These are phyloP conservation scores for Aegypius monachus DNA, from an alignment of 2,113 vertebrate genomes.

Conservation along the genomic window DNA sequence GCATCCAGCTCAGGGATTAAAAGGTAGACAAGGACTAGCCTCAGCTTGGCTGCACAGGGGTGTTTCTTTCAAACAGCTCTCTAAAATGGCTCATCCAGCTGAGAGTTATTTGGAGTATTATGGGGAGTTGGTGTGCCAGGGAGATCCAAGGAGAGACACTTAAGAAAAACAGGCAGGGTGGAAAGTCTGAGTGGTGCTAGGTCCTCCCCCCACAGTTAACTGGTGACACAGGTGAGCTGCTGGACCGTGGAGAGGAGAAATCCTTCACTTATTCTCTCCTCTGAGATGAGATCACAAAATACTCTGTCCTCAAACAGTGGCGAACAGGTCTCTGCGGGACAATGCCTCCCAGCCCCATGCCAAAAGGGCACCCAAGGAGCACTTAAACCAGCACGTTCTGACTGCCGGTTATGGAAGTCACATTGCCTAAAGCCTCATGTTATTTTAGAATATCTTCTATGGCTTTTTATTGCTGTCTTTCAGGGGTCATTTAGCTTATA, in stretches of 20 bases:
- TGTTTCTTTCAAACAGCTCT: not conserved
- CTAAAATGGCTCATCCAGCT: not conserved
- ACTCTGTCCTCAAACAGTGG: not conserved
- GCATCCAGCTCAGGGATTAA: not conserved
- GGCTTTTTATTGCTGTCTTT: not conserved
- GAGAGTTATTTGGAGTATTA: not conserved
- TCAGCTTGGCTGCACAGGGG: not conserved
- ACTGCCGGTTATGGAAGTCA: not conserved
- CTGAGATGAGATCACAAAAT: not conserved
- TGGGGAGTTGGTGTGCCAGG: not conserved
- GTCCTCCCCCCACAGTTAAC: not conserved
- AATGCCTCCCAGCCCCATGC: not conserved
- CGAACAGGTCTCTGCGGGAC: not conserved
- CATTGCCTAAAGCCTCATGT: not conserved
- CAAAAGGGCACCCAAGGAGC: not conserved
- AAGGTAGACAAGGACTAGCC: not conserved
- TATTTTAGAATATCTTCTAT: not conserved
- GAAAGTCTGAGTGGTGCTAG: not conserved
- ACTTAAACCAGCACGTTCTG: not conserved
- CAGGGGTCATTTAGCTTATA: not conserved
- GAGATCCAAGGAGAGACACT: not conserved
- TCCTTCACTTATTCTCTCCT: not conserved
- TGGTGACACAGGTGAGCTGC: not conserved
- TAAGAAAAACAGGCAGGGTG: not conserved
- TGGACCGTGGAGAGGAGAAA: not conserved